These are phyloP conservation scores for Epinephelus moara DNA, from an alignment of 2,113 vertebrate species.

Conservation along the genomic window DNA sequence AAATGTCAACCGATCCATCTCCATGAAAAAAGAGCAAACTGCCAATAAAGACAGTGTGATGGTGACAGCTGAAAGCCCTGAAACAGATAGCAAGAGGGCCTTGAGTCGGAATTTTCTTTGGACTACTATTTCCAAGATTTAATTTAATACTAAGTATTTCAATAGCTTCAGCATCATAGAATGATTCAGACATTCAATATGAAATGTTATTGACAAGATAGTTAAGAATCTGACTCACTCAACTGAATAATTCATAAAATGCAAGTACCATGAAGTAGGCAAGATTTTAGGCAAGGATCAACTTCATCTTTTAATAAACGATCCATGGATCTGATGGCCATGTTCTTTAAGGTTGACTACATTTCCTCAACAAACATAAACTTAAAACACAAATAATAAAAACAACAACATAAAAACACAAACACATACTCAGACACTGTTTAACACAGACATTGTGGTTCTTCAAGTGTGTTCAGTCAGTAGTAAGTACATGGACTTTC, in stretches of 20 bases:
- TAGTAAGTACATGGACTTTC: constrained; percentile 27
- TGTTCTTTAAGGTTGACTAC: constrained; percentile 1
- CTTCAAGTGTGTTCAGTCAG: constrained; percentile 68
- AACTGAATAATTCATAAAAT: background rate
- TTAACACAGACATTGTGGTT: constrained; percentile 19
- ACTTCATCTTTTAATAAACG: constrained; percentile 12
- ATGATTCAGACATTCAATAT: background rate
- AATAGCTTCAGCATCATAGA: too few relatives aligned
- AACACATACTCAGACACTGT: constrained; percentile 6
- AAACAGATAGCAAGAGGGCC: background rate
- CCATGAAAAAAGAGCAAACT: background rate
- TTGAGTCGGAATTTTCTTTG: background rate
- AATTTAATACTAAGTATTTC: background rate
- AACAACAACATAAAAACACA: constrained; percentile 1
- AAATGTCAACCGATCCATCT: background rate
- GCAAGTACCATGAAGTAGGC: background rate
- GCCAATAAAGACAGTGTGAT: background rate
- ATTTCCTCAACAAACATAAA: background rate
- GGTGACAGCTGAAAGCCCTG: background rate
- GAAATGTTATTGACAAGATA: background rate
- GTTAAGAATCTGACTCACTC: background rate
- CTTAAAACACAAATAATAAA: constrained; percentile 1
- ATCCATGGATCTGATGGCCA: background rate
- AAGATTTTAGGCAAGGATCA: background rate
- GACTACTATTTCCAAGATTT: background rate